Evolutionary conservation across 1,140 invertebrate genomes (phyloP), one percentile per base, ranked within the genome.

Genomic region (Papilio dardanus): DNA sequence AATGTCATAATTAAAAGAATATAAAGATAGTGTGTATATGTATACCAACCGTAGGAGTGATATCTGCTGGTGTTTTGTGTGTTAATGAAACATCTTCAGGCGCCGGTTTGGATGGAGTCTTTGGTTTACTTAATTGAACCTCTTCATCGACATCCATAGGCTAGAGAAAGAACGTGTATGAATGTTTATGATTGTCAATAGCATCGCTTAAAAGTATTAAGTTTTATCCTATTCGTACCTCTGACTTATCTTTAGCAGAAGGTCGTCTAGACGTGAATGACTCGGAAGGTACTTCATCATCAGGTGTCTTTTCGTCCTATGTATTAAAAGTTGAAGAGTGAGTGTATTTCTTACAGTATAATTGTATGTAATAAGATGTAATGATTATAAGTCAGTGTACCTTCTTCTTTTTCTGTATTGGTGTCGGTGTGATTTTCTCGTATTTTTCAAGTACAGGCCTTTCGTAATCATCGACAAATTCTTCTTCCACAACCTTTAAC

Each of bases 381-480:
- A 75, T 74, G 21, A 50, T 69, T 77, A n/a, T 46, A 16, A 33
- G 42, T 42, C 65, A 73, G 77, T 88, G 80, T 93, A 90, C 90
- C 90, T 93, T 92, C 79, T 90, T 91, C 87, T 91, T 93, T 91
- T 93, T 94, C 81, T 93, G 90, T 75, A 83, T 76, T 14, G 92
- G 92, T 83, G 92, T 94, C 31, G 93, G 92, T 83, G 92, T 86
- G 33, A 94, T 92, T 86, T 94, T 94, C 77, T 94, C 94, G 81
- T 94, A 95, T 91, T 95, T 96, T 85, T 96, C 96, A 19, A 96
- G 93, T 7, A 96, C 95, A 4, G 95, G 91, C 76, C 95, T 94
- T 76, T 96, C 95, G 82, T 96, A 96, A 88, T 96, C 95, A 35
- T 92, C 91, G 80, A 92, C 79, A 82, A 92, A 92, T 77, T 93